Conservation (phyloP, 1,140 invertebrate species). For the Cydia amplana region DNA sequence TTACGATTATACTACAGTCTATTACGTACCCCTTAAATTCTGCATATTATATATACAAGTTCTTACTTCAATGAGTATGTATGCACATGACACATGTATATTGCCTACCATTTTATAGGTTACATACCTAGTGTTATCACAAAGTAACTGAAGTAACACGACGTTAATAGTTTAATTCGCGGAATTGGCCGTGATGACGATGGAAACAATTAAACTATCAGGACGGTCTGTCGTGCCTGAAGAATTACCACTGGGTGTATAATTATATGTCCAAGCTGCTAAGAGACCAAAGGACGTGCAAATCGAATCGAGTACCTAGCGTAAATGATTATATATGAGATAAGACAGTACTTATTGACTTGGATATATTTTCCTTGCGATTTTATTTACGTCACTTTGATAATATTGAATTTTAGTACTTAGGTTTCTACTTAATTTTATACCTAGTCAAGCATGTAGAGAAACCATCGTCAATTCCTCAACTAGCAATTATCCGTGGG, state of each 20-base stretch:
- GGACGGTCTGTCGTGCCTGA: conserved; percentile 1
- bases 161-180: neutral
- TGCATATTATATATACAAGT: too few species aligned
- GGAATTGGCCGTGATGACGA: neutral
- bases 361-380: neutral
- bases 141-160: too few species aligned
- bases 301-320: neutral
- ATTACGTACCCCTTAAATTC: too few species aligned
- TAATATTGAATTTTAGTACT: too few species aligned
- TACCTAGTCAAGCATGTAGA: too few species aligned
- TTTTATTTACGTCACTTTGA: too few species aligned
- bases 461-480: too few species aligned
- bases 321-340: neutral
- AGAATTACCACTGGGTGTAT: conserved; percentile 9
- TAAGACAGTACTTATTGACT: neutral
- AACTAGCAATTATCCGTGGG: too few species aligned
- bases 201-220: conserved; percentile 7
- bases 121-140: too few species aligned
- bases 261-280: neutral
- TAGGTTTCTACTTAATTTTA: too few species aligned
- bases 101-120: neutral
- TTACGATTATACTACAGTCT: too few species aligned
- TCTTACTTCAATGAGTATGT: neutral
- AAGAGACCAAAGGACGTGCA: conserved; percentile 2
- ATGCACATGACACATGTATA: neutral